Base-by-base conservation (phyloP, 2,113 vertebrate genomes). In the Thymallus thymallus region DNA sequence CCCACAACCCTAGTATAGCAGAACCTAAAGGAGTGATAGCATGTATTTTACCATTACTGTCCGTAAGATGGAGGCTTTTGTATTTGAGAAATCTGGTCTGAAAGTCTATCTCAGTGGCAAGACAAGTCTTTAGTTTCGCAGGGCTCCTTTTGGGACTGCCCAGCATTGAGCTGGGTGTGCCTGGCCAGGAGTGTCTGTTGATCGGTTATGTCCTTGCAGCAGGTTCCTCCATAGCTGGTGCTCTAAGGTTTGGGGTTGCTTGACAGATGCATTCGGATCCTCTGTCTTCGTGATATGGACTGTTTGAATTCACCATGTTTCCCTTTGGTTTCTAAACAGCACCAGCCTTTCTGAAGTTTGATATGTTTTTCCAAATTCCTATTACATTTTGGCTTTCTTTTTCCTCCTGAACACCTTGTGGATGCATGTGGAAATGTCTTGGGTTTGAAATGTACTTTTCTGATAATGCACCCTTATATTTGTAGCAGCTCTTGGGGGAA, bases 71-170 rank as follows among this genome's bases (percentile, higher is more conserved):
- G 66, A 46, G 35, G 32, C 72, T 72, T 13, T 30, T 80, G 66
- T 73, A 80, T 87, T 90, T 88, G 87, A 84, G 83, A 82, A 84
- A 73, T 61, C 35, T 5, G 41, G 70, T 55, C 51, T 0, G 1
- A 71, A 74, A n/a, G 18, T 64, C 66, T 74, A 41, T 41, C 2
- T 41, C 35, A 41, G 68, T 62, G 58, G 58, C 26, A 69, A 41
- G 65, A 16, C 9, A 63, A 6, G 55, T 26, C 26, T 12, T 63
- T 35, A 41, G 63, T 78, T 26, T 58, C 2, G 26, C 26, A 46
- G 69, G 35, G 35, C 35, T 41, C 35, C 35, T 41, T 41, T 41
- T 41, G 45, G 29, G 65, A 58, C 35, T 41, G 9, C 35, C 35
- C 9, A 10, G 35, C 9, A 41, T 10, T 41, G 35, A 41, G 35